Evolutionary conservation across 2,888 invertebrate genomes (phyloP).

Genomic region (Odontomyia ornata): DNA sequence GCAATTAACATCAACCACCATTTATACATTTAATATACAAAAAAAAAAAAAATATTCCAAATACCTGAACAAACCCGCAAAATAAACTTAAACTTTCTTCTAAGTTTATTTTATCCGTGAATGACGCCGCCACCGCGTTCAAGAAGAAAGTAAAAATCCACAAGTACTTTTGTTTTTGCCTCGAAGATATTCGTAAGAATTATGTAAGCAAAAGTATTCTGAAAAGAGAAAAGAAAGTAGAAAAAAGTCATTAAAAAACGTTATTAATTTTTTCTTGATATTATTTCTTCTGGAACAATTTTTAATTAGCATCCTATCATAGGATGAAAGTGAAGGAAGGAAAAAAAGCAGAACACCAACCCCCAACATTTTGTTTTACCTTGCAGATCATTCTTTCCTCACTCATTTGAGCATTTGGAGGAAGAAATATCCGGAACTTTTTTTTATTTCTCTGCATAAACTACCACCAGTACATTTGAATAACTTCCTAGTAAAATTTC

Average conservation of each 20-base stretch:
- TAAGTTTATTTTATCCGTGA: not conserved
- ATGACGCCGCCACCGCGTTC: not conserved
- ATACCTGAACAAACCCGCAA: too few relatives aligned
- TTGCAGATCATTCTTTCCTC: not conserved
- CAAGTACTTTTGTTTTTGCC: not conserved
- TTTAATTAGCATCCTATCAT: slow-evolving; percentile 6
- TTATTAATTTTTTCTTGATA: slow-evolving; percentile 17
- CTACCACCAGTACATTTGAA: not conserved
- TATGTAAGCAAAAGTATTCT: not conserved
- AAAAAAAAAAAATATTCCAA: too few relatives aligned
- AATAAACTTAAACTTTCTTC: not conserved
- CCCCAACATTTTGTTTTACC: too few relatives aligned
- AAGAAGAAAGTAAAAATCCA: not conserved
- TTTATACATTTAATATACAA: too few relatives aligned
- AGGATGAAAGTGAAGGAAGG: too few relatives aligned
- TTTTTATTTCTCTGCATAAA: not conserved
- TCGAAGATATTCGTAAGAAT: not conserved
- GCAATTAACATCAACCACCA: too few relatives aligned
- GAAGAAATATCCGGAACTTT: not conserved
- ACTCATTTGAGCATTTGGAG: too few relatives aligned
- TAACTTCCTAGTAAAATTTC: slow-evolving; percentile 5
- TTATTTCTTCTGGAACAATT: not conserved
- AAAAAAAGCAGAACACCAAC: too few relatives aligned
- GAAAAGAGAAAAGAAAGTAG: too few relatives aligned
- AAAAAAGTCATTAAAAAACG: slow-evolving; percentile 27